Base-by-base conservation (phyloP, 2,888 invertebrate species). In the Acleris sparsana region DNA sequence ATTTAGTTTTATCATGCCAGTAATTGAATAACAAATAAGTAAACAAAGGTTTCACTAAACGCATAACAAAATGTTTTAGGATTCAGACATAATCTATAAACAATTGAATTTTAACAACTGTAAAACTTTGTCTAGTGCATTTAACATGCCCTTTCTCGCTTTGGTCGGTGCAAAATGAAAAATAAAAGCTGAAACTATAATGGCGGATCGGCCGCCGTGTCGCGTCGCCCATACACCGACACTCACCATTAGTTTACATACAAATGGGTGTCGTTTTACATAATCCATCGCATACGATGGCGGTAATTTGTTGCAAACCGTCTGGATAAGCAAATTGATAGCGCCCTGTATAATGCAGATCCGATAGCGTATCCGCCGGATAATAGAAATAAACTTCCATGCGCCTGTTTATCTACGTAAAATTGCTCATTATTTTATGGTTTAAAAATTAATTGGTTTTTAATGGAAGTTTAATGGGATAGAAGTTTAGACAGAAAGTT, bases 241-340 rank as follows among this genome's bases (percentile, higher is more conserved):
- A 86, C 82, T 84, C 85, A 76, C 87, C 89, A 89, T 91, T 91
- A 89, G 89, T 90, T 92, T 83, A 88, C 91, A 91, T 91, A 91
- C 86, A 91, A 91, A 92, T 92, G 88, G 90, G 84, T 79, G 79
- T 91, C 88, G 90, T 87, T 91, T 91, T 89, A 92, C 92, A 91
- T 91, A 92, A 92, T 91, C 89, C 89, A 86, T 87, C 88, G 85
- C 84, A 80, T 80, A 83, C 84, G 83, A 84, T 84, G 84, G 78
- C 82, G 84, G 88, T 90, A 90, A 92, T 92, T 92, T 92, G 90
- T 91, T 86, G 84, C 85, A 84, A 87, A 86, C 86, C 84, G 85
- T 87, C 85, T 85, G 87, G 84, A 89, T 89, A 88, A 89, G 88
- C 88, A 85, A 88, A 88, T 89, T 87, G 87, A 89, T 89, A 86